Base-by-base conservation (phyloP, 2,113 vertebrate species). In the Pachyramphus minor region DNA sequence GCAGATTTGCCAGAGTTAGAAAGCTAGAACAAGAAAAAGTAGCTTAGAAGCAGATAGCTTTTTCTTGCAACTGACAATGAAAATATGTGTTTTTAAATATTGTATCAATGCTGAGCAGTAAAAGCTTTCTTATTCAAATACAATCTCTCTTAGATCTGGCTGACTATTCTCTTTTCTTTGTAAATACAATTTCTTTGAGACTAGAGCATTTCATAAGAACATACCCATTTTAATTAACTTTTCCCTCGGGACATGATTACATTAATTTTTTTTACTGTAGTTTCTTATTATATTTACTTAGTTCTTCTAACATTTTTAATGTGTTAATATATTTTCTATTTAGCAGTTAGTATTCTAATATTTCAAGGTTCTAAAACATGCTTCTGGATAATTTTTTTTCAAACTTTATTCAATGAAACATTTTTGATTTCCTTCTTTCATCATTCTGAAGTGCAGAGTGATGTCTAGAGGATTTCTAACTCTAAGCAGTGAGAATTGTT, bases 1-100 rank as follows among this genome's bases (percentile, higher is more conserved):
- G 83, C 39, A 39, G 14, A 71, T 79, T 66, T 90, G 7, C 35
- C 14, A 47, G 24, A 49, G 30, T 66, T 59, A 66, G 45, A 85
- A 79, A 87, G 75, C 10, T 60, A 58, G 56, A 84, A 37, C 24
- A 59, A 66, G 37, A 74, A 16, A 19, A 47, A 33, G 14, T 28
- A 69, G 12, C 31, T 55, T 76, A 56, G 73, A 56, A 84, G 73
- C 15, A 81, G 91, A 52, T 27, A 53, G 12, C 2, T 49, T 89
- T 87, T 87, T 87, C 44, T 94, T 73, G 28, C 21, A 90, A 52
- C 27, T 59, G 44, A 18, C 28, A 84, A 53, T 56, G 35, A 12
- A 91, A 73, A 74, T 77, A 3, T 66, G 7, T 73, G 18, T 88
- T 93, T 92, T 71, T 79, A 73, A 85, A 80, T 77, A 62, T 22